Base-by-base conservation (phyloP, 2,797 vertebrate genomes). In the Amphiprion clarkii region DNA sequence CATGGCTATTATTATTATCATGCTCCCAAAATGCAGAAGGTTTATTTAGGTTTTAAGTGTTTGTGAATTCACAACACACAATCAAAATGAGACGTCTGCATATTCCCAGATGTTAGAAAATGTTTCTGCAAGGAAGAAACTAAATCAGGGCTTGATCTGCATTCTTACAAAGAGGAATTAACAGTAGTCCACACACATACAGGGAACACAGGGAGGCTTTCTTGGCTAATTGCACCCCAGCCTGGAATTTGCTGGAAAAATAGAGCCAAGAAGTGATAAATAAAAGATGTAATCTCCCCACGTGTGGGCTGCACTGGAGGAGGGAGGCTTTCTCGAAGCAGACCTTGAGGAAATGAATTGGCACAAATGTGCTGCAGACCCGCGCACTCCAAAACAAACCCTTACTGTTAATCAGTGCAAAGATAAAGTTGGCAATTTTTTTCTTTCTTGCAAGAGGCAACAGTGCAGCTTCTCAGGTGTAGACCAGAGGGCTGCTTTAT, bases 211-310 rank as follows among this genome's bases (percentile, higher is more conserved):
- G 85, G 96, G 96, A 96, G 96, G 95, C 94, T 94, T 96, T 96
- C 85, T 96, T 95, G 96, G 96, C 96, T 96, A 95, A 96, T 97
- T 97, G 95, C 95, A 93, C 95, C 95, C 95, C 92, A 92, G 93
- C 91, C 91, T 95, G 96, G 97, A 98, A 98, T 99, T 96, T 95
- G 88, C 94, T 95, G 96, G 96, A 95, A 90, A 97, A 97, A 96
- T 96, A 96, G 96, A 97, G 95, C 95, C 95, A 95, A 96, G 92
- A 91, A 93, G 94, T 62, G 95, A 97, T 98, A 97, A 97, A 98
- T 97, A 98, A 98, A 98, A 98, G 96, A 97, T 97, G 96, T 95
- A 96, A 92, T 98, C 96, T 93, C 90, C 92, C 82, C 93, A 92
- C 84, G 87, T 87, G 79, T 88, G 88, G 83, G 83, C 85, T 23